Evolutionary conservation across 2,888 invertebrate species (phyloP).

Genomic region (Pandemis corylana): DNA sequence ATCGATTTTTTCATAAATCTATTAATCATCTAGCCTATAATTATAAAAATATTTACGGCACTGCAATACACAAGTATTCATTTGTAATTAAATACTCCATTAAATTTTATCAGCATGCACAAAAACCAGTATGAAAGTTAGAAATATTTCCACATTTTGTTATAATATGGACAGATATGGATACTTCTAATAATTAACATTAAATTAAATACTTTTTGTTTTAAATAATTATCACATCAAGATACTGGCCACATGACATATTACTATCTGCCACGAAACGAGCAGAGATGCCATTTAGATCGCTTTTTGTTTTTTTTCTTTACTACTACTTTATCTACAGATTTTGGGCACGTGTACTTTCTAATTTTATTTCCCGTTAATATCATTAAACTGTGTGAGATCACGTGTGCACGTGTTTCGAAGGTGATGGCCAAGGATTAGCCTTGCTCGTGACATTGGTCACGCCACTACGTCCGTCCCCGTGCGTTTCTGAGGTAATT

Average conservation of each 20-base stretch:
- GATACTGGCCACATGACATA: neutral
- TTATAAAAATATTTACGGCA: neutral
- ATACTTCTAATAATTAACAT: neutral
- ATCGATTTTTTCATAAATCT: neutral
- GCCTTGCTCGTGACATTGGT: constrained; percentile 67
- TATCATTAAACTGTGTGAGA: neutral
- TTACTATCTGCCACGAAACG: neutral
- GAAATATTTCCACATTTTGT: neutral
- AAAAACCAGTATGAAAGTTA: neutral
- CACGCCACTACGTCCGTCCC: constrained; percentile 51
- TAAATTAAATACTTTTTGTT: neutral
- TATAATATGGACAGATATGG: neutral
- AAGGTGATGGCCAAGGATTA: constrained; percentile 67
- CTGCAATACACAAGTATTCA: no score
- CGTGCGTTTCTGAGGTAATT: constrained; percentile 51
- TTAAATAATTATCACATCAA: neutral
- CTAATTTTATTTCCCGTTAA: neutral
- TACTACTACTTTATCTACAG: neutral
- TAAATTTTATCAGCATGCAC: neutral
- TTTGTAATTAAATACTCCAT: no score
- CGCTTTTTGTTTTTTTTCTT: neutral
- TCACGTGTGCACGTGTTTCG: constrained; percentile 36
- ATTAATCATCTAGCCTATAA: neutral
- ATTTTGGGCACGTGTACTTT: neutral
- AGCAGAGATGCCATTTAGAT: neutral